Conservation (phyloP, 2,888 invertebrate species). For the Cantharis lateralis region DNA sequence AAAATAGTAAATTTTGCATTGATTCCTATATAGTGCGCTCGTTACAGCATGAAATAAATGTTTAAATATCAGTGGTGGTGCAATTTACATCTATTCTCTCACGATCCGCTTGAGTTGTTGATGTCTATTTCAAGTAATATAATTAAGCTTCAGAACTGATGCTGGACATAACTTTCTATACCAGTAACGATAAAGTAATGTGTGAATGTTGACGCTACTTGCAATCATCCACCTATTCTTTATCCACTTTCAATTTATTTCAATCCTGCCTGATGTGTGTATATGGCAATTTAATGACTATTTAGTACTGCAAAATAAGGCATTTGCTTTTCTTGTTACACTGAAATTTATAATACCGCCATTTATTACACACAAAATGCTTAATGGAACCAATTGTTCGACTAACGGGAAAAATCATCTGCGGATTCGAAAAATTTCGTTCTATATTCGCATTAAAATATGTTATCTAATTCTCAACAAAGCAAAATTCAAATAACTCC, state of each 20-base stretch:
- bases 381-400: neutral
- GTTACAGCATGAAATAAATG: neutral
- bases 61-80: slow-evolving; percentile 1
- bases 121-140: slow-evolving; percentile 41
- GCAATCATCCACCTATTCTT: slow-evolving; percentile 31
- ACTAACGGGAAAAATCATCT: neutral
- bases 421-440: too few relatives aligned
- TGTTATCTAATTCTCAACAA: neutral
- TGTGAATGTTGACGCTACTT: slow-evolving; percentile 31
- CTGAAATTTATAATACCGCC: neutral
- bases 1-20: neutral
- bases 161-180: slow-evolving; percentile 44
- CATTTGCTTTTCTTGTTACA: neutral
- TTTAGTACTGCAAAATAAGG: neutral
- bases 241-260: neutral
- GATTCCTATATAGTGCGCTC: neutral
- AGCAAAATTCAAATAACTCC: slow-evolving; percentile 12
- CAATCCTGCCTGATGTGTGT: neutral
- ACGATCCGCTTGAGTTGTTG: slow-evolving; percentile 41
- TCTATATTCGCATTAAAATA: neutral
- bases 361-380: too few relatives aligned
- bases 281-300: neutral
- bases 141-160: slow-evolving; percentile 41
- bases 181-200: slow-evolving; percentile 25
- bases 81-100: slow-evolving; percentile 37